Conservation (phyloP, 1,140 invertebrate genomes). For the Trichonephila clavipes region DNA sequence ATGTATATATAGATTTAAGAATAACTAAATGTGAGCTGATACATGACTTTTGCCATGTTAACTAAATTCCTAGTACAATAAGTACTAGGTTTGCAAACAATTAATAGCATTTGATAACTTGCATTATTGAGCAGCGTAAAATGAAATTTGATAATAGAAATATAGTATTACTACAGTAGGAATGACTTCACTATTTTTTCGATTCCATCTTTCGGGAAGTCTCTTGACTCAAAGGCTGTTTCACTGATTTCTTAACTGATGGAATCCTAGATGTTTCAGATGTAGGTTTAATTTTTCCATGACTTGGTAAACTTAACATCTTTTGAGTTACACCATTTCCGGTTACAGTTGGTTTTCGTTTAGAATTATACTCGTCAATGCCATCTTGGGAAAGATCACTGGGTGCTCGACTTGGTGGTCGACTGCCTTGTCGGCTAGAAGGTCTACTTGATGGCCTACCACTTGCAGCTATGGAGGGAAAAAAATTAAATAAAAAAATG, state of each 20-base stretch:
- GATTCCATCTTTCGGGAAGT: background rate
- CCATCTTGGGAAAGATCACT: slow-evolving; percentile 75
- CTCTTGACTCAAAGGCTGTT: slow-evolving; percentile 28
- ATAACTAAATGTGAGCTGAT: slow-evolving; percentile 17
- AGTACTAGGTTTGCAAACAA: background rate
- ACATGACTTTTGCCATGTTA: background rate
- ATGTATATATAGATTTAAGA: background rate
- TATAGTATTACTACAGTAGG: background rate
- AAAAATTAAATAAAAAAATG: background rate
- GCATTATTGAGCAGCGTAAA: slow-evolving; percentile 20
- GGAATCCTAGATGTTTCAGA: slow-evolving; percentile 57
- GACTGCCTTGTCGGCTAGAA: slow-evolving; percentile 69
- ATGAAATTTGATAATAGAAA: background rate
- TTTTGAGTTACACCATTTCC: slow-evolving; percentile 48
- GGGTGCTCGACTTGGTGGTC: slow-evolving; percentile 62
- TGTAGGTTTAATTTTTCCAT: background rate
- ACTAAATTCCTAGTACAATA: background rate
- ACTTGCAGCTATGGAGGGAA: background rate
- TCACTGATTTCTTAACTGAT: slow-evolving; percentile 52
- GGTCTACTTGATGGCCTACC: slow-evolving; percentile 59
- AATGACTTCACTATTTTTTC: slow-evolving; percentile 26
- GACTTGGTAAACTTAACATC: background rate
- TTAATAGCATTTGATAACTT: background rate
- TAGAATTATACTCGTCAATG: slow-evolving; percentile 57
- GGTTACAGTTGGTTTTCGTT: slow-evolving; percentile 50